Base-by-base conservation (phyloP, 2,113 vertebrate genomes). In the Anolis carolinensis region DNA sequence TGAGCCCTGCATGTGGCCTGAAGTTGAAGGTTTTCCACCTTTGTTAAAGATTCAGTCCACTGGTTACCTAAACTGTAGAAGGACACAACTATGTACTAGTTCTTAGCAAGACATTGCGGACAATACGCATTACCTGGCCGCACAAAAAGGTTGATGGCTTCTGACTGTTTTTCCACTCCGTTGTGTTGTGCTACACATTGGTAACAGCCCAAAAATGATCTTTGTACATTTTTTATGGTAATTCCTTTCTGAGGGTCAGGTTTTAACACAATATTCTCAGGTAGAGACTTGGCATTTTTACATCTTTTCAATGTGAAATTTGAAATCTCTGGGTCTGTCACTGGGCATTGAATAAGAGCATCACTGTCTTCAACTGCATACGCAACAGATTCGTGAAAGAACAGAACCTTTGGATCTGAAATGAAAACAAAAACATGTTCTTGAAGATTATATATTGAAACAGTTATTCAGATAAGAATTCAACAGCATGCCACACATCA, bases 321-420 rank as follows among this genome's bases (percentile, higher is more conserved):
- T 0, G 91, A 90, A 94, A 98, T 94, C 55, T 89, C 92, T 10
- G 99, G 98, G 93, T 99, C 97, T 1, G 98, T 98, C 84, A 98
- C 96, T 0, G 97, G 95, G 93, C 99, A 99, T 1, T 96, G 95
- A n/a, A 99, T 97, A 71, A 95, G 89, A 0, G 93, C 94, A n/a
- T 92, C 93, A 1, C 93, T 95, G 83, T 97, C 98, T 90, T 97
- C 97, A 55, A 94, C 97, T 23, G 92, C 95, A 9, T 97, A 92
- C 92, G 96, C 86, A 3, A 89, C 89, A 93, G 92, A 88, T 91
- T 94, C 89, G 88, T 92, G 95, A 87, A 98, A 96, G 95, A 99
- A 99, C 79, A 97, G 97, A 85, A 96, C 95, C 0, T 89, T 87
- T 16, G 97, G 97, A 96, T 99, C 99, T 99, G 93, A 36, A 95